Evolutionary conservation across 2,888 invertebrate species (phyloP).

Genomic region (Synergus laeviventris): DNA sequence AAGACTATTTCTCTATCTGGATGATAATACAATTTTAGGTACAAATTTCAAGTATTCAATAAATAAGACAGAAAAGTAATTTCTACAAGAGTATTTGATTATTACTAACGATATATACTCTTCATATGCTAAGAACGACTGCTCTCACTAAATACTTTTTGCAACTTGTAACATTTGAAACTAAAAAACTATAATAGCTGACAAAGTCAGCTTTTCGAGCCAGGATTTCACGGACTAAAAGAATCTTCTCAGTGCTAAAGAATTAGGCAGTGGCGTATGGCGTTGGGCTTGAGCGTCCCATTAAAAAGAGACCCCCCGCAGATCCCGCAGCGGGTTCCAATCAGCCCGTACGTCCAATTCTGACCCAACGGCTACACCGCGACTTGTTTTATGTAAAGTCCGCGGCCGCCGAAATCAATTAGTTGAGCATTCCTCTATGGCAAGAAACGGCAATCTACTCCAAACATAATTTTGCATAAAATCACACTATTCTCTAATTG

Average conservation of each 20-base stretch:
- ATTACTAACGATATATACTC: too few relatives aligned
- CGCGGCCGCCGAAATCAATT: conserved; percentile 44
- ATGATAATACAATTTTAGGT: not conserved
- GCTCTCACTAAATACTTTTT: too few relatives aligned
- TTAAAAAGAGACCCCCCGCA: conserved; percentile 68
- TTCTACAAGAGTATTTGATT: too few relatives aligned
- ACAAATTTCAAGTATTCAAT: not conserved
- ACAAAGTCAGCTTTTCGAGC: conserved; percentile 18
- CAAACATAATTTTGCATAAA: conserved; percentile 7
- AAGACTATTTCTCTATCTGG: not conserved
- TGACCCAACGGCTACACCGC: conserved; percentile 54
- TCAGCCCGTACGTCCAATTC: conserved; percentile 62
- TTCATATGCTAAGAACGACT: too few relatives aligned
- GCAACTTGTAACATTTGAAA: conserved; percentile 17
- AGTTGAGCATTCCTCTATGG: conserved; percentile 28
- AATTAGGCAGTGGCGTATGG: conserved; percentile 55
- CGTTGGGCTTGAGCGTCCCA: conserved; percentile 63
- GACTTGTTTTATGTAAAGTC: conserved; percentile 69
- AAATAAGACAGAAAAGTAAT: not conserved
- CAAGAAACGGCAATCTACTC: not conserved
- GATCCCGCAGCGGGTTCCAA: conserved; percentile 62
- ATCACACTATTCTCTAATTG: not conserved
- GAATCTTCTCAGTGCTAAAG: not conserved
- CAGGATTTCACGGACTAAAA: conserved; percentile 2
- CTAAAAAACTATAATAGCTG: conserved; percentile 5